Conservation (phyloP, 2,113 vertebrate species). For the Bubo scandiacus region DNA sequence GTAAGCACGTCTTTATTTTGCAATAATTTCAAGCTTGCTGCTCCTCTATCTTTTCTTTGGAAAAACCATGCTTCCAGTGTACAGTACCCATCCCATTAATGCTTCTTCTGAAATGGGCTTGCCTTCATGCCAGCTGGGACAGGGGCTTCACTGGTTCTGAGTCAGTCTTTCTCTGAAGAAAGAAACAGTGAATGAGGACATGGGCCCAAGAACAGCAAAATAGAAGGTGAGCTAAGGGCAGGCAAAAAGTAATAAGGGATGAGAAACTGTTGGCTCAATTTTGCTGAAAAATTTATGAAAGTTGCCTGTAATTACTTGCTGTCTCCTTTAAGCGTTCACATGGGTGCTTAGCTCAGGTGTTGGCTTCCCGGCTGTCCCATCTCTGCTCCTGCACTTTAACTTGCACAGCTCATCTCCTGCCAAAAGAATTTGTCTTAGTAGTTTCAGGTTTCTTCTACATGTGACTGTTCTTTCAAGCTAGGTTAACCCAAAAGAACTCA, state of each 20-base stretch:
- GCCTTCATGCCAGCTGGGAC: background rate
- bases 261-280: background rate
- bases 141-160: background rate
- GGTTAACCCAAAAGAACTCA: background rate
- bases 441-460: background rate
- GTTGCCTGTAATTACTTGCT: background rate
- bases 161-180: background rate
- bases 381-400: background rate
- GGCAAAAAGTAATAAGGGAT: background rate
- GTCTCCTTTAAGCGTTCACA: background rate
- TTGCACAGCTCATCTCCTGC: background rate
- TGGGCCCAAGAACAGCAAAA: background rate
- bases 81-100: background rate
- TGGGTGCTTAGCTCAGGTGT: background rate
- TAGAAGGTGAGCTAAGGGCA: background rate
- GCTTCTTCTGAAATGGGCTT: background rate
- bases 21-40: background rate
- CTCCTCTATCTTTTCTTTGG: background rate
- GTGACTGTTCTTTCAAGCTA: background rate
- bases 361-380: background rate
- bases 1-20: background rate
- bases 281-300: background rate
- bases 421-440: background rate
- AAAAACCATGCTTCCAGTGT: background rate
- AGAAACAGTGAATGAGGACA: background rate